These are phyloP conservation scores for Hermatobates lingyangjiaoensis DNA, from an alignment of 1,140 invertebrate species.

Conservation along the genomic window DNA sequence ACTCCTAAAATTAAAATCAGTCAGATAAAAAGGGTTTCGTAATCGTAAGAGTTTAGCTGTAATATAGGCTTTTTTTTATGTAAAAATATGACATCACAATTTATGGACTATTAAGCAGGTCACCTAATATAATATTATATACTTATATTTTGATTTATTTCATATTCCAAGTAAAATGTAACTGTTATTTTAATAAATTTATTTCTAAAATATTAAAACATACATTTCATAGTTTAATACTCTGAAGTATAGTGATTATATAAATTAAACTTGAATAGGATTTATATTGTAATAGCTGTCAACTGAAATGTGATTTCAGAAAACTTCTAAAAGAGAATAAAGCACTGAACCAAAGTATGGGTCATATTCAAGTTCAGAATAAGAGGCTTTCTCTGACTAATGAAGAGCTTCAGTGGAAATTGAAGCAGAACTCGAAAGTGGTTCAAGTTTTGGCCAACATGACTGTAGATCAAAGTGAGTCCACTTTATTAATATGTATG, in stretches of 20 bases:
- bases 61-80: too few species aligned
- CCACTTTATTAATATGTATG: not conserved
- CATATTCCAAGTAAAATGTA: too few species aligned
- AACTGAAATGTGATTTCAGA: constrained; percentile 27
- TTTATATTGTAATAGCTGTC: too few species aligned
- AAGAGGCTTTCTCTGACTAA: constrained; percentile 57
- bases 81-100: too few species aligned
- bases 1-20: too few species aligned
- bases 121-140: too few species aligned
- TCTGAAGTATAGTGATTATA: not conserved
- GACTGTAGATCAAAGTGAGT: constrained; percentile 9
- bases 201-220: too few species aligned
- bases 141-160: too few species aligned
- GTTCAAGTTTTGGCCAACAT: constrained; percentile 27
- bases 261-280: not conserved
- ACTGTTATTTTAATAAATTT: too few species aligned
- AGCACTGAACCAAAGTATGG: constrained; percentile 44
- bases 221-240: not conserved
- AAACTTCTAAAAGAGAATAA: constrained; percentile 40
- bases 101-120: too few species aligned
- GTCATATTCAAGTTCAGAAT: constrained; percentile 52
- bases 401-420: constrained; percentile 68
- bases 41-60: too few species aligned
- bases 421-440: constrained; percentile 55
- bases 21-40: too few species aligned